phyloP scores from a whole-genome alignment of 2,888 invertebrate species.

The Nipponacmea schrenckii region DNA sequence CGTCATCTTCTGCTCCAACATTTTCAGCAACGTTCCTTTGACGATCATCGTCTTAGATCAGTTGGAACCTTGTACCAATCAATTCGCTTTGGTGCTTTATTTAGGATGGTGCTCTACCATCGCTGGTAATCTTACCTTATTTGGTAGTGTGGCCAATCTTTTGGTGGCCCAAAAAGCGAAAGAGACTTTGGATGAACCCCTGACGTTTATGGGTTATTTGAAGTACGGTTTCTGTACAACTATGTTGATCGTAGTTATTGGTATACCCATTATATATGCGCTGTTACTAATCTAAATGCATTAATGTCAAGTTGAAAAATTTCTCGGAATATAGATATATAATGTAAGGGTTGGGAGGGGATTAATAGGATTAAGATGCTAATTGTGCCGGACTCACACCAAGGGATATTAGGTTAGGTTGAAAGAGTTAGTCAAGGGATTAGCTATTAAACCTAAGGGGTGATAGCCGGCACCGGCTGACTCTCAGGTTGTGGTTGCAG shows the following conservation, averaged over 20 bases:
- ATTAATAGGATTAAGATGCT: too few species aligned
- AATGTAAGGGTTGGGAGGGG: too few species aligned
- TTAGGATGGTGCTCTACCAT: conserved; percentile 39
- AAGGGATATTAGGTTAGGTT: too few species aligned
- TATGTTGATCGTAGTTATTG: conserved; percentile 24
- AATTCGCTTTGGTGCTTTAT: conserved; percentile 34
- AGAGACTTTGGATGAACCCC: conserved; percentile 17
- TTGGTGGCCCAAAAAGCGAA: conserved; percentile 36
- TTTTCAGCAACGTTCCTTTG: conserved; percentile 42
- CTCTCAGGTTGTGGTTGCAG: too few species aligned
- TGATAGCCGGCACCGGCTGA: too few species aligned
- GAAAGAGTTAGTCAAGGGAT: too few species aligned
- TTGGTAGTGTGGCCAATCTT: conserved; percentile 40
- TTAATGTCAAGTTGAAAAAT: too few species aligned
- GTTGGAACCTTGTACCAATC: conserved; percentile 32
- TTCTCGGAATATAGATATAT: too few species aligned
- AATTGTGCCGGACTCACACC: too few species aligned
- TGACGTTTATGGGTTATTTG: conserved; percentile 28
- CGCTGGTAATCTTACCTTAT: conserved; percentile 41
- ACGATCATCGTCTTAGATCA: conserved; percentile 38
- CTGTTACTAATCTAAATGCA: conserved; percentile 12
- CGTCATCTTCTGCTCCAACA: conserved; percentile 35
- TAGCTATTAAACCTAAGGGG: too few species aligned
- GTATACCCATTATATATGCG: conserved; percentile 26
- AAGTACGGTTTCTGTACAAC: conserved; percentile 31